Evolutionary conservation across 2,113 vertebrate genomes (phyloP), one percentile per base, ranked within the genome.

Genomic region (Poecile atricapillus): DNA sequence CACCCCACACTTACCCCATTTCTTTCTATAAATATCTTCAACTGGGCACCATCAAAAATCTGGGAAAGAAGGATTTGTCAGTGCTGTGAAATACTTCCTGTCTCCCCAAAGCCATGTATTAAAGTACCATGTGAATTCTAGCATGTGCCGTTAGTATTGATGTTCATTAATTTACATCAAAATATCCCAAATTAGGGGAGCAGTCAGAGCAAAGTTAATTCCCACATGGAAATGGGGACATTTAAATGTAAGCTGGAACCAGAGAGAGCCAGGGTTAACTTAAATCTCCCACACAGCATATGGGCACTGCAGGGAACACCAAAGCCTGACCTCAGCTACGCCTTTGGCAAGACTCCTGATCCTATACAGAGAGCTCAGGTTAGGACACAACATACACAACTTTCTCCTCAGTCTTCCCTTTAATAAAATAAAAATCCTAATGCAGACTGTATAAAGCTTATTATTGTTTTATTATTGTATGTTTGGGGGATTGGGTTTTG

Each of bases 131-230:
- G 33, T 35, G 67, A 89, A 37, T 31, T 58, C 59, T 22, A 62
- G 37, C 43, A 83, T 4, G 4, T 41, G 39, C 9, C 2, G 0
- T 59, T 55, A 76, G 46, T 28, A 73, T 11, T 3, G 1, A 24
- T 3, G 13, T 30, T 91, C 46, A 71, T 23, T 59, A 30, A 69
- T 64, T 92, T 49, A 58, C 31, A 64, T 18, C 63, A 62, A 65
- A 83, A 74, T 30, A 69, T 6, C 35, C 75, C 43, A 43, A 43
- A n/a, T 19, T 43, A 56, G 10, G 49, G 25, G 12, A 60, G 28
- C n/a, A 75, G n/a, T 41, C 33, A 69, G 52, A 81, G 19, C 43
- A 71, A 92, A 90, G 64, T 9, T 31, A 71, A 44, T 43, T 94
- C 37, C 60, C 73, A 76, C 23, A 30, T 11, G n/a, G n/a, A 71